A percentile compares a stretch with the other conserved stretches of the same genome.
phyloP scores from a whole-genome alignment of 92 coral and sea anemone genomes.

The Umimayanthus kanabou region DNA sequence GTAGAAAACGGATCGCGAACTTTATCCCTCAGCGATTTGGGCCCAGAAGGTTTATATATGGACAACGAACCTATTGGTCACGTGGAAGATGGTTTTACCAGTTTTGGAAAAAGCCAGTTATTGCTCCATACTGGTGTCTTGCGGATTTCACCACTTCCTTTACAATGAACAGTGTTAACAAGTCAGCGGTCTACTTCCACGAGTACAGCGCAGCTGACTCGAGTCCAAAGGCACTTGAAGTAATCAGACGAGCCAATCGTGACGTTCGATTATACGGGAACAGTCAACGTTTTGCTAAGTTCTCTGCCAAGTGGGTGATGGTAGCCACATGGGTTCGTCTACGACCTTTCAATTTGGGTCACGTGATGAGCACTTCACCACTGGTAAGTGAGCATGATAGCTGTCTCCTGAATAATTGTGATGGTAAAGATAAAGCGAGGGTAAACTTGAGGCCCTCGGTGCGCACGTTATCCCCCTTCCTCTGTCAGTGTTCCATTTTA shows the following conservation, averaged over 20 bases:
- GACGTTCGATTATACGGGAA: not conserved
- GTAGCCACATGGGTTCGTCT: slow-evolving; percentile 12
- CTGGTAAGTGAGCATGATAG: not conserved
- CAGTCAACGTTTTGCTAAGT: not conserved
- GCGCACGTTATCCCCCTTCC: too few relatives aligned
- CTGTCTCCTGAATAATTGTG: not conserved
- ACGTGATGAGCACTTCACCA: not conserved
- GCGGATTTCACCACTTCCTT: slow-evolving; percentile 1
- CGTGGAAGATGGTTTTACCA: not conserved
- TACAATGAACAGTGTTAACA: not conserved
- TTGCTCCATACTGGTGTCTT: slow-evolving; percentile 17
- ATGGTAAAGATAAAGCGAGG: too few relatives aligned
- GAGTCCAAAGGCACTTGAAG: not conserved
- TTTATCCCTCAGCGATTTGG: not conserved
- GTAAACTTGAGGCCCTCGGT: too few relatives aligned
- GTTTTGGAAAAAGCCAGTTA: not conserved
- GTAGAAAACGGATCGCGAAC: not conserved
- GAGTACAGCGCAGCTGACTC: slow-evolving; percentile 10
- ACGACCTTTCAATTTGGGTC: not conserved
- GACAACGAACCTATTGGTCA: not conserved
- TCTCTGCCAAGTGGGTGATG: slow-evolving; percentile 20
- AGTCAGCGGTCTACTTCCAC: slow-evolving; percentile 15
- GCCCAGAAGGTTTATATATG: not conserved
- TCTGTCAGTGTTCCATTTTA: too few relatives aligned
- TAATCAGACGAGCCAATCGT: not conserved